Base-by-base conservation (phyloP, 1,140 invertebrate species). In the Drosophila asahinai region DNA sequence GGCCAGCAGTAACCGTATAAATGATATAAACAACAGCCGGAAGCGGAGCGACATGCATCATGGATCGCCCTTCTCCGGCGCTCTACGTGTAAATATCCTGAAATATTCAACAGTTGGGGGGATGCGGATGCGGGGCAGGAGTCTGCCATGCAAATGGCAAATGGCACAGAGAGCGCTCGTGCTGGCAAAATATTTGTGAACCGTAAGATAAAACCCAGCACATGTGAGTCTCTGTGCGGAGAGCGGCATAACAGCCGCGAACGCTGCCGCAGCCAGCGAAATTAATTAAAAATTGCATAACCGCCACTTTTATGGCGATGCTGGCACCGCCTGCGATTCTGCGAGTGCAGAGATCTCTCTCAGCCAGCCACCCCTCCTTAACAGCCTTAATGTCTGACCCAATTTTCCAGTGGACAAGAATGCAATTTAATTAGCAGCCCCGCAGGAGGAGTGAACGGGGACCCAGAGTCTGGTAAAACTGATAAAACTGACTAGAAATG, bases 231-330 rank as follows among this genome's bases (percentile, higher is more conserved):
- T n/a, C 38, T 14, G 9, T 17, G 70, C 22, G 38, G 51, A 49
- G 15, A 12, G 82, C 17, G 33, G 52, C 54, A 73, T 61, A 75
- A 51, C 59, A 43, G 65, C 66, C 30, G 62, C 40, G 33, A 27
- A 17, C 19, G 12, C 17, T 22, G 30, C 27, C 8, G 62, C 60
- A 22, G 61, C 36, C 43, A 33, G 66, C 47, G 61, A 86, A 77
- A 83, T 86, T 86, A 86, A 86, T 86, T 86, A 86, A 86, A 89
- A 89, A 81, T 68, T 84, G 81, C 86, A 77, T 52, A 71, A 70
- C 48, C 71, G 57, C 64, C 62, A 72, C 51, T 86, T 71, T 78
- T 60, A 47, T 52, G 61, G 60, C 43, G 15, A 47, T 47, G 30
- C 38, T 19, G 49, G 25, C 55, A 64, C 49, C 48, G 25, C n/a